Evolutionary conservation across 2,888 invertebrate genomes (phyloP).

Genomic region (Caradrina clavipalpis): DNA sequence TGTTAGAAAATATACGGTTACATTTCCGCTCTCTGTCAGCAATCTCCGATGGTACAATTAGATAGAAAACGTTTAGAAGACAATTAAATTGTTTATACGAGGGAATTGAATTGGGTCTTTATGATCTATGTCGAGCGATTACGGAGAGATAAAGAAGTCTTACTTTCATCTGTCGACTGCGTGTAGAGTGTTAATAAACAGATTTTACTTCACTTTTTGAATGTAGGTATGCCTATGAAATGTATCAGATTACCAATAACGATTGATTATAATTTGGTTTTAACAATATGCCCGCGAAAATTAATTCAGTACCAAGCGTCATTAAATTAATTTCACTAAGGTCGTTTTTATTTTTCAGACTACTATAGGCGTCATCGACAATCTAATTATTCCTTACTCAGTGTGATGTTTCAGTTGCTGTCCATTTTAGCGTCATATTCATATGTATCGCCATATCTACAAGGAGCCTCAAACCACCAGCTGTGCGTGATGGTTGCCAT

Average conservation of each 20-base stretch:
- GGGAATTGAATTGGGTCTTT: conserved; percentile 52
- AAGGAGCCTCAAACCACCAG: conserved; percentile 25
- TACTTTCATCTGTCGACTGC: conserved; percentile 48
- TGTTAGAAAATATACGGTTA: conserved; percentile 66
- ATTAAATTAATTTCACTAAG: too few relatives aligned
- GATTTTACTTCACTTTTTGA: conserved; percentile 47
- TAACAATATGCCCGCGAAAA: conserved; percentile 5
- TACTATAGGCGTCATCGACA: conserved; percentile 1
- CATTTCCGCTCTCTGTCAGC: conserved; percentile 65
- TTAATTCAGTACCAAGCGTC: not conserved
- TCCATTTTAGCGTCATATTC: conserved; percentile 18
- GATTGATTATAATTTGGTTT: conserved; percentile 10
- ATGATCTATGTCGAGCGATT: conserved; percentile 60
- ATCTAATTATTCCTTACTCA: conserved; percentile 9
- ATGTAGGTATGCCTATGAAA: conserved; percentile 19
- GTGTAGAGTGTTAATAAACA: not conserved
- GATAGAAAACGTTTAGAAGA: conserved; percentile 69
- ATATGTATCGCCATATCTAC: not conserved
- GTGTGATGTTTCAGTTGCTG: conserved; percentile 8
- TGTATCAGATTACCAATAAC: conserved; percentile 9
- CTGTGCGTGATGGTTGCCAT: conserved; percentile 44
- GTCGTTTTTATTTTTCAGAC: not conserved
- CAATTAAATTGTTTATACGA: conserved; percentile 68
- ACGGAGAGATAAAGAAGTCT: conserved; percentile 39
- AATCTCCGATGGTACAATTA: conserved; percentile 74